phyloP scores from a whole-genome alignment of 2,797 vertebrate species.

The Lates japonicus region DNA sequence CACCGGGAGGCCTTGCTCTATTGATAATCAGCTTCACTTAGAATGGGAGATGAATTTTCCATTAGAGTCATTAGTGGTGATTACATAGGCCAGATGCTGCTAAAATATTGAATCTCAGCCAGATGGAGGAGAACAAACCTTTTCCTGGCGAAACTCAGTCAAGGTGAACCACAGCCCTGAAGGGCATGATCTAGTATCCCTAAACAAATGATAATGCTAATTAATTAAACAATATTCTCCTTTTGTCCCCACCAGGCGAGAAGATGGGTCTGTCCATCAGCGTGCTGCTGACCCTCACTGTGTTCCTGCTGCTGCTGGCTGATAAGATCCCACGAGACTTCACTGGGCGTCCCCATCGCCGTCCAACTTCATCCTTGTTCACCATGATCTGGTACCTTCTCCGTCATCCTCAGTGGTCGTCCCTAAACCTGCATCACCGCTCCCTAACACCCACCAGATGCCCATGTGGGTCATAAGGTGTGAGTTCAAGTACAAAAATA shows the following conservation, averaged over 20 bases:
- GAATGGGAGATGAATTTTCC: conserved; percentile 49
- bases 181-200: neutral
- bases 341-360: conserved; percentile 92
- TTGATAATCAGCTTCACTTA: conserved; percentile 36
- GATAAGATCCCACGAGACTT: conserved; percentile 95
- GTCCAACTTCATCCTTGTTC: conserved; percentile 95
- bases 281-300: conserved; percentile 94
- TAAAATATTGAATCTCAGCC: conserved; percentile 8
- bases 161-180: neutral
- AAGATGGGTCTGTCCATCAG: conserved; percentile 96
- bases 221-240: neutral
- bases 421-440: conserved; percentile 94
- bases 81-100: conserved; percentile 29
- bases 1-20: conserved; percentile 23
- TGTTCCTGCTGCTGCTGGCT: conserved; percentile 94
- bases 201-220: neutral
- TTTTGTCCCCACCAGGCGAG: conserved; percentile 84
- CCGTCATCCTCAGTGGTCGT: conserved; percentile 94
- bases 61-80: conserved; percentile 40
- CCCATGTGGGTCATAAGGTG: conserved; percentile 92
- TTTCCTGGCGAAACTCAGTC: conserved; percentile 14
- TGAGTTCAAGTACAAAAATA: conserved; percentile 61
- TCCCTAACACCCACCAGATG: conserved; percentile 92
- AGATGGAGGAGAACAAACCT: conserved; percentile 10
- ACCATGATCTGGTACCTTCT: conserved; percentile 95